These are phyloP conservation scores for Rhinichthys klamathensis DNA, from an alignment of 2,113 vertebrate species.

Conservation along the genomic window DNA sequence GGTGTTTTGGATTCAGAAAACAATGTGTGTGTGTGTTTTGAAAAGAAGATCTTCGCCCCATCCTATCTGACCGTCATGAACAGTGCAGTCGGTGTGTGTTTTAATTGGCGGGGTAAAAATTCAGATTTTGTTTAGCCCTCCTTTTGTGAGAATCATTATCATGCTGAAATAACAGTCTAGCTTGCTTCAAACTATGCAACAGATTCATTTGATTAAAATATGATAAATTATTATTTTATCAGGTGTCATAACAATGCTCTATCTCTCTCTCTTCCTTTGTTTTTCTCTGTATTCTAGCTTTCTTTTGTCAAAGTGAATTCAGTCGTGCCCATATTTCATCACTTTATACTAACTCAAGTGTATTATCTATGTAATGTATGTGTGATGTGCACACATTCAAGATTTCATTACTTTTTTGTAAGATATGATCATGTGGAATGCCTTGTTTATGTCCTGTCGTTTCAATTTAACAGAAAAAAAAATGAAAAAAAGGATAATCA, in stretches of 20 bases:
- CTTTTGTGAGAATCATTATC: slow-evolving; percentile 59
- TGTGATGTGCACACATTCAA: slow-evolving; percentile 58
- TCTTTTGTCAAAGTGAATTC: slow-evolving; percentile 63
- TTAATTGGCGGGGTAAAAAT: slow-evolving; percentile 30
- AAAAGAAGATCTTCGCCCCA: background rate
- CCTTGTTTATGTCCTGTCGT: slow-evolving; percentile 80
- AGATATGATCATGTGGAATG: slow-evolving; percentile 82
- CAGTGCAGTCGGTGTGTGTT: slow-evolving; percentile 59
- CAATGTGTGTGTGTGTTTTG: background rate
- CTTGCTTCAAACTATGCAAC: slow-evolving; percentile 83
- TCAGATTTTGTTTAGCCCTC: slow-evolving; percentile 11
- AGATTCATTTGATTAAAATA: slow-evolving; percentile 69
- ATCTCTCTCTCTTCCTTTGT: slow-evolving; percentile 47
- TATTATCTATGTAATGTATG: slow-evolving; percentile 63
- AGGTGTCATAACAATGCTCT: slow-evolving; percentile 31
- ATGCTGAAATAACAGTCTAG: slow-evolving; percentile 66
- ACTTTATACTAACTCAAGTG: slow-evolving; percentile 65
- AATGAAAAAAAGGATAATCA: slow-evolving; percentile 72
- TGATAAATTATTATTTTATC: slow-evolving; percentile 56
- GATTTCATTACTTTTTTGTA: slow-evolving; percentile 78
- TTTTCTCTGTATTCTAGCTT: slow-evolving; percentile 57
- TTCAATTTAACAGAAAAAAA: slow-evolving; percentile 78
- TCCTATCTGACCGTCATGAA: slow-evolving; percentile 15
- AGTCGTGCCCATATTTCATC: slow-evolving; percentile 52
- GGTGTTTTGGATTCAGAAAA: background rate